These are phyloP conservation scores for Anolis sagrei DNA, from an alignment of 2,113 vertebrate genomes.

Conservation along the genomic window DNA sequence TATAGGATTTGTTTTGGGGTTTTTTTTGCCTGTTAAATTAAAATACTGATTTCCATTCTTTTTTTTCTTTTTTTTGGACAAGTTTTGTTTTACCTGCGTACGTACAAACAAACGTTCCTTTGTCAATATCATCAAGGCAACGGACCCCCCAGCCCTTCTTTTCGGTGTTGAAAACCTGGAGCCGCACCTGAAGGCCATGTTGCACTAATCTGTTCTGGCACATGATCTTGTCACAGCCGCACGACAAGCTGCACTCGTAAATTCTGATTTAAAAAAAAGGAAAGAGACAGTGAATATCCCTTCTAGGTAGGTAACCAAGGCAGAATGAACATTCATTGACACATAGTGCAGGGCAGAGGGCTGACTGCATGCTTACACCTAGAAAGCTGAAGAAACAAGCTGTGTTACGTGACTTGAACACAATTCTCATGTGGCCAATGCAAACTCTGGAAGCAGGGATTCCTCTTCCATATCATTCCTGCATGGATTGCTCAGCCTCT, in stretches of 20 bases:
- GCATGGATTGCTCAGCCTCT: too few species aligned
- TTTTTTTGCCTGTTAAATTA: background rate
- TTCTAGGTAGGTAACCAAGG: too few species aligned
- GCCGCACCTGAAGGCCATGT: slow-evolving; percentile 86
- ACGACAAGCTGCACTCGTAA: slow-evolving; percentile 90
- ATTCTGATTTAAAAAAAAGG: slow-evolving; percentile 79
- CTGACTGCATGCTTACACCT: background rate
- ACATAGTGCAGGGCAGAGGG: slow-evolving; percentile 31
- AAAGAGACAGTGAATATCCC: slow-evolving; percentile 29
- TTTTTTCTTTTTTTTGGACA: too few species aligned
- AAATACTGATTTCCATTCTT: background rate
- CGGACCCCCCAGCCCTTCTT: slow-evolving; percentile 91
- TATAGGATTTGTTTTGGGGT: too few species aligned
- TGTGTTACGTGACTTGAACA: background rate
- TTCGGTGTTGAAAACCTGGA: slow-evolving; percentile 89
- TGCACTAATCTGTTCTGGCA: slow-evolving; percentile 95
- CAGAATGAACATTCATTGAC: background rate
- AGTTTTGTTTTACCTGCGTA: slow-evolving; percentile 84
- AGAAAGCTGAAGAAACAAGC: background rate
- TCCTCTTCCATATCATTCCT: too few species aligned
- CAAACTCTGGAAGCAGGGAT: too few species aligned
- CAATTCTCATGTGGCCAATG: background rate
- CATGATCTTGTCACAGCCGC: slow-evolving; percentile 82
- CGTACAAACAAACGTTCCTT: slow-evolving; percentile 91
- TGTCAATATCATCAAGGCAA: slow-evolving; percentile 91